Evolutionary conservation across 2,888 invertebrate genomes (phyloP).

Genomic region (Scaptomyza reducta): DNA sequence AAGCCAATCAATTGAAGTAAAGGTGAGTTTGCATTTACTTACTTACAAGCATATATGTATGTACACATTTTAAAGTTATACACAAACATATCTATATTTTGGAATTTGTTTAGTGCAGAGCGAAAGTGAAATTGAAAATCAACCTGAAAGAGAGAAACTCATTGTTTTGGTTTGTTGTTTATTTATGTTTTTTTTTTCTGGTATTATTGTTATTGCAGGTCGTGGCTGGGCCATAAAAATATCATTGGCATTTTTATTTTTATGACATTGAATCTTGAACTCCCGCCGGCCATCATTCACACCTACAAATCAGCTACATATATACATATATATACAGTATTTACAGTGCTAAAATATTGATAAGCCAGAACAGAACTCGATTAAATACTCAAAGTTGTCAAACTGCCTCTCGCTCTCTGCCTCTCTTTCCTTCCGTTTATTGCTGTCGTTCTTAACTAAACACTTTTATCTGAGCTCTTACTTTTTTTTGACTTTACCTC

Average conservation of each 20-base stretch:
- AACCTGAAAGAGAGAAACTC: constrained; percentile 15
- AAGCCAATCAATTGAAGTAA: constrained; percentile 34
- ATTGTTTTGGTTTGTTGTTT: constrained; percentile 5
- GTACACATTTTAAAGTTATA: background rate
- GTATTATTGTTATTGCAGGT: constrained; percentile 1
- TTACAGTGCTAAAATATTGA: constrained; percentile 26
- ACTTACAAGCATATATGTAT: background rate
- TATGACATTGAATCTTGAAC: constrained; percentile 42
- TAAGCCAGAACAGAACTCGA: constrained; percentile 37
- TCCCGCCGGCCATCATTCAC: constrained; percentile 28
- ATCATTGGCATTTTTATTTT: constrained; percentile 28
- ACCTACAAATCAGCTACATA: constrained; percentile 16
- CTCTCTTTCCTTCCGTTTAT: background rate
- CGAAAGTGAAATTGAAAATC: constrained; percentile 44
- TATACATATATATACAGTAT: background rate
- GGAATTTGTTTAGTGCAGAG: background rate
- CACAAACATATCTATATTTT: background rate
- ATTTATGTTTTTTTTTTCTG: background rate
- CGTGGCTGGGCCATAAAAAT: constrained; percentile 1
- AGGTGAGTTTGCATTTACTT: constrained; percentile 62
- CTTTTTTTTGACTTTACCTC: constrained; percentile 25
- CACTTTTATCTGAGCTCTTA: constrained; percentile 64
- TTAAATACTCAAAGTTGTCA: constrained; percentile 14
- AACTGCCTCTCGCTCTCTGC: constrained; percentile 4
- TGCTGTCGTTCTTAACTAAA: constrained; percentile 43